A percentile compares a stretch with the other conserved stretches of the same genome.
These are phyloP conservation scores for Podilymbus podiceps DNA, from an alignment of 2,113 vertebrate species.

Conservation along the genomic window DNA sequence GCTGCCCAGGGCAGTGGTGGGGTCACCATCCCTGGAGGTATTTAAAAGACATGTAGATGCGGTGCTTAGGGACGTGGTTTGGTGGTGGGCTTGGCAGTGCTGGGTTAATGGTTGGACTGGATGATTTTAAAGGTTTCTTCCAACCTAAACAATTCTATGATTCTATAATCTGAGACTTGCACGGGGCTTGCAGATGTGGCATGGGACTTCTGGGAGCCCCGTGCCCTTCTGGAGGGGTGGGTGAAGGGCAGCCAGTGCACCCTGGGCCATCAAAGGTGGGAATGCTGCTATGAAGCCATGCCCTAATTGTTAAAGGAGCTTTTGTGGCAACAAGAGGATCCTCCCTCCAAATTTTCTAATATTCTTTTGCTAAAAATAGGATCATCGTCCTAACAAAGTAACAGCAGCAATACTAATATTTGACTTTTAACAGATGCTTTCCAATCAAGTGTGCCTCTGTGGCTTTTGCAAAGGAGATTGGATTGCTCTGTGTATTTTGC, in stretches of 20 bases:
- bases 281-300: rapidly evolving
- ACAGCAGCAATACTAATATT: neutral
- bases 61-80: too few species aligned
- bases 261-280: too few species aligned
- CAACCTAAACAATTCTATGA: too few species aligned
- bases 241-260: neutral
- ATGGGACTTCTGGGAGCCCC: neutral
- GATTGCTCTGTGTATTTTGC: neutral
- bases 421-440: neutral
- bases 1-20: too few species aligned
- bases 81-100: too few species aligned
- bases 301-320: neutral
- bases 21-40: too few species aligned
- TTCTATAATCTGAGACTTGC: neutral
- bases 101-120: too few species aligned
- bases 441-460: neutral
- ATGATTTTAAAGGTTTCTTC: too few species aligned
- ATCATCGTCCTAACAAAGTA: neutral
- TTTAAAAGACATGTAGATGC: too few species aligned
- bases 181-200: neutral
- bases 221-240: neutral
- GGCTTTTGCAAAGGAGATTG: neutral
- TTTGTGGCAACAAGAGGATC: neutral
- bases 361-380: neutral
- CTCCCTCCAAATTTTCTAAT: neutral